These are phyloP conservation scores for Epinephelus coioides DNA, from an alignment of 2,797 vertebrate species.

Conservation along the genomic window DNA sequence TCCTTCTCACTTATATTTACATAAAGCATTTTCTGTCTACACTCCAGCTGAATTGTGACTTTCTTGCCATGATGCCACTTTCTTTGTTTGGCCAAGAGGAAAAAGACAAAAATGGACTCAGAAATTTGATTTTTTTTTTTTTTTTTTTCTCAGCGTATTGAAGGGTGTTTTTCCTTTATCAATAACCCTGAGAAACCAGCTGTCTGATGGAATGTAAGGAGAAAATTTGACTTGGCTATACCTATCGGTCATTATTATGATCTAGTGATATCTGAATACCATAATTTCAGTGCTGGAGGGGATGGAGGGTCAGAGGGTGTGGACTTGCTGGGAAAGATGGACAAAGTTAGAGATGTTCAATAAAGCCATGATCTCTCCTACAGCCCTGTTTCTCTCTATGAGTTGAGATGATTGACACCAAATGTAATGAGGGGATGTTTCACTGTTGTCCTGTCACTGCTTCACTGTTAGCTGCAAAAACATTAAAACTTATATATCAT, in stretches of 20 bases:
- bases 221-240: background rate
- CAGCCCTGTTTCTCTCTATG: constrained; percentile 17
- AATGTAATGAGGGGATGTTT: constrained; percentile 53
- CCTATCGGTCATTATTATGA: background rate
- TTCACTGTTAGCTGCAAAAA: constrained; percentile 73
- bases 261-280: constrained; percentile 13
- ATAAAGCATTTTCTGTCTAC: constrained; percentile 4
- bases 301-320: background rate
- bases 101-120: background rate
- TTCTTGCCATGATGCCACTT: background rate
- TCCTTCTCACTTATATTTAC: background rate
- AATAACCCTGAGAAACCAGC: constrained; percentile 6
- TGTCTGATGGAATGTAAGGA: constrained; percentile 25
- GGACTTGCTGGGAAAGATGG: constrained; percentile 9
- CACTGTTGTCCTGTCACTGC: constrained; percentile 70
- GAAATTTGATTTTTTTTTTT: background rate
- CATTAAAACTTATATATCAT: constrained; percentile 66
- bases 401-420: constrained; percentile 27
- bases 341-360: constrained; percentile 27
- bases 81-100: background rate
- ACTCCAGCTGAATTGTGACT: background rate
- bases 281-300: background rate
- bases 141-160: too few species aligned
- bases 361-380: constrained; percentile 54
- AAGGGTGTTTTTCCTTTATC: background rate